Percentiles rank a stretch among this genome's conserved stretches.
Conservation (phyloP, 2,113 vertebrate genomes). For the Orcinus orca region DNA sequence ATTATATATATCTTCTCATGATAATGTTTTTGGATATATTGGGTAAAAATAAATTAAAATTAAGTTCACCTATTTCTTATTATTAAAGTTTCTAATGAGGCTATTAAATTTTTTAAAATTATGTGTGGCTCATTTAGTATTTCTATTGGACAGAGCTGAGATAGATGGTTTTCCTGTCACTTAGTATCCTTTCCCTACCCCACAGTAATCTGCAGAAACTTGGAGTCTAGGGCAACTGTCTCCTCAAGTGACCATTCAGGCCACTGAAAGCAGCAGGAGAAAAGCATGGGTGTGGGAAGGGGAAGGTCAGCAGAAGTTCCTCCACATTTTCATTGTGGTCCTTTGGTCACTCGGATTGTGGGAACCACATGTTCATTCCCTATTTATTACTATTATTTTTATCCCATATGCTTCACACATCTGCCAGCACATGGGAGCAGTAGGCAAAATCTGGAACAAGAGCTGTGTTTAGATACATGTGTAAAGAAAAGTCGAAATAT, state of each 20-base stretch:
- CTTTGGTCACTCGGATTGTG: neutral
- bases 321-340: neutral
- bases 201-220: neutral
- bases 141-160: neutral
- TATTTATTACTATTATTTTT: neutral
- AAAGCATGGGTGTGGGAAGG: fast-evolving
- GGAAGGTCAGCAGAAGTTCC: neutral
- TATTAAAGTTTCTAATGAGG: neutral
- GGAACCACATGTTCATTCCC: neutral
- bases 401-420: neutral
- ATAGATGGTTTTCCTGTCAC: neutral
- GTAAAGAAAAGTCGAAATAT: constrained; percentile 52
- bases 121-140: neutral
- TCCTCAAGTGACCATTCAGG: neutral
- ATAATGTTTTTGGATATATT: neutral
- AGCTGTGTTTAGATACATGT: neutral
- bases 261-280: neutral
- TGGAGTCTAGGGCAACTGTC: neutral
- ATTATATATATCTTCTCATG: neutral
- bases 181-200: neutral
- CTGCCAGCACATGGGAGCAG: neutral
- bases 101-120: neutral
- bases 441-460: constrained; percentile 36
- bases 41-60: neutral
- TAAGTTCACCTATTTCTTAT: neutral